Evolutionary conservation across 2,888 invertebrate genomes (phyloP).

Genomic region (Pristionchus maxplancki): DNA sequence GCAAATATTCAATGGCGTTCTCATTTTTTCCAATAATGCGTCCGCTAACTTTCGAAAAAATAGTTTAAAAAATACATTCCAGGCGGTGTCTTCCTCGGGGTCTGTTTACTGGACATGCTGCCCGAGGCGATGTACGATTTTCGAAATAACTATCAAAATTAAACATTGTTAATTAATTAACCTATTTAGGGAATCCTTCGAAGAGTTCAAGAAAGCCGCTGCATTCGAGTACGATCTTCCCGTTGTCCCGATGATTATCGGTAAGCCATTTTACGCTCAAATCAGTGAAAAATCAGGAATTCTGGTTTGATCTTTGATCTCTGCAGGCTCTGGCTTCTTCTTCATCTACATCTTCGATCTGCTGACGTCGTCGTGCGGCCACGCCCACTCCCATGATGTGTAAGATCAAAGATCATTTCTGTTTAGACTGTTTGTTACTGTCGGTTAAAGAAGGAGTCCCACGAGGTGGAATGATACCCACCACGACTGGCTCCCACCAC

Average conservation of each 20-base stretch:
- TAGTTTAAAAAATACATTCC: not conserved
- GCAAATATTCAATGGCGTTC: not conserved
- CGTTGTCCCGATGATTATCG: conserved; percentile 18
- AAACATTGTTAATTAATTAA: not conserved
- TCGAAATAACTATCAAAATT: not conserved
- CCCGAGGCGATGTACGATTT: conserved; percentile 41
- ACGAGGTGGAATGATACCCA: too few species aligned
- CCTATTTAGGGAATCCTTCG: not conserved
- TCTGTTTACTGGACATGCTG: conserved; percentile 48
- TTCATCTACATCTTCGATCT: conserved; percentile 46
- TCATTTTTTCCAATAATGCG: too few species aligned
- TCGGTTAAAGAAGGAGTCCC: too few species aligned
- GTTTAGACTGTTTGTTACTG: too few species aligned
- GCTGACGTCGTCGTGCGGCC: not conserved
- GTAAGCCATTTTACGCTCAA: not conserved
- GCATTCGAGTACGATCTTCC: not conserved
- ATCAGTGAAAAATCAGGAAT: not conserved
- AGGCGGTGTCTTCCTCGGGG: conserved; percentile 45
- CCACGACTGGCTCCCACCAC: too few species aligned
- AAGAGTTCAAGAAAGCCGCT: not conserved
- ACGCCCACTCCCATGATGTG: conserved; percentile 40
- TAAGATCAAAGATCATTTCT: conserved; percentile 12
- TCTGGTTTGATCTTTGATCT: too few species aligned
- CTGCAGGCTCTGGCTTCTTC: conserved; percentile 39
- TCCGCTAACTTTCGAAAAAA: not conserved